phyloP scores from a whole-genome alignment of 2,888 invertebrate genomes.

The Leptinotarsa peninsularis region DNA sequence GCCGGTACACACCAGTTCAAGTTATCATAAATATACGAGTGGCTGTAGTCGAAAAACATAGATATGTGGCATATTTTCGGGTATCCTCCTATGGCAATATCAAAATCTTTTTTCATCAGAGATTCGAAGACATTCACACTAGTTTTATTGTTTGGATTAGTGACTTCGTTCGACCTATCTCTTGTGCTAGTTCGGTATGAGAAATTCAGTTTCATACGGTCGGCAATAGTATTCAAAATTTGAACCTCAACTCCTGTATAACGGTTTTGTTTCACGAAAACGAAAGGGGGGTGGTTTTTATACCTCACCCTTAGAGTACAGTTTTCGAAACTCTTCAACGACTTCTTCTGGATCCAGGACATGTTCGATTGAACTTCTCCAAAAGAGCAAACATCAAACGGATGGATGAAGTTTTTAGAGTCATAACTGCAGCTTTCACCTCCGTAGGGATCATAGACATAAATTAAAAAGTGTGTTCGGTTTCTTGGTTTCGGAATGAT shows the following conservation, averaged over 20 bases:
- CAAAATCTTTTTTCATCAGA: slow-evolving; percentile 29
- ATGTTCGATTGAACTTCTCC: slow-evolving; percentile 22
- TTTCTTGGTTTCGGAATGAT: slow-evolving; percentile 31
- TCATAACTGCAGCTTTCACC: slow-evolving; percentile 21
- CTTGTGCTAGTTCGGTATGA: not conserved
- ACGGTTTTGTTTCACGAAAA: slow-evolving; percentile 10
- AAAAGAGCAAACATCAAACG: slow-evolving; percentile 31
- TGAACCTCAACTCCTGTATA: slow-evolving; percentile 25
- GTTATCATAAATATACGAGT: slow-evolving; percentile 26
- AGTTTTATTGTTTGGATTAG: not conserved
- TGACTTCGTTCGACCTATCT: not conserved
- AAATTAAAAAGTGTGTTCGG: slow-evolving; percentile 29
- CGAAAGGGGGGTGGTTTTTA: slow-evolving; percentile 27
- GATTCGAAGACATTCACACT: slow-evolving; percentile 7
- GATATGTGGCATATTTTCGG: slow-evolving; percentile 14
- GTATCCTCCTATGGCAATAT: slow-evolving; percentile 38
- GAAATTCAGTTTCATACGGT: slow-evolving; percentile 23
- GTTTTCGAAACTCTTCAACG: slow-evolving; percentile 31
- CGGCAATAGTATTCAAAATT: slow-evolving; percentile 18
- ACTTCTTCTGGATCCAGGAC: slow-evolving; percentile 30
- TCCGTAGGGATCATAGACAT: slow-evolving; percentile 34
- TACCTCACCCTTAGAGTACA: slow-evolving; percentile 32
- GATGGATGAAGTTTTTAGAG: not conserved
- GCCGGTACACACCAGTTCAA: slow-evolving; percentile 38
- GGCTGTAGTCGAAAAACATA: slow-evolving; percentile 23